Evolutionary conservation across 2,888 invertebrate species (phyloP).

Genomic region (Tubulanus polymorphus): DNA sequence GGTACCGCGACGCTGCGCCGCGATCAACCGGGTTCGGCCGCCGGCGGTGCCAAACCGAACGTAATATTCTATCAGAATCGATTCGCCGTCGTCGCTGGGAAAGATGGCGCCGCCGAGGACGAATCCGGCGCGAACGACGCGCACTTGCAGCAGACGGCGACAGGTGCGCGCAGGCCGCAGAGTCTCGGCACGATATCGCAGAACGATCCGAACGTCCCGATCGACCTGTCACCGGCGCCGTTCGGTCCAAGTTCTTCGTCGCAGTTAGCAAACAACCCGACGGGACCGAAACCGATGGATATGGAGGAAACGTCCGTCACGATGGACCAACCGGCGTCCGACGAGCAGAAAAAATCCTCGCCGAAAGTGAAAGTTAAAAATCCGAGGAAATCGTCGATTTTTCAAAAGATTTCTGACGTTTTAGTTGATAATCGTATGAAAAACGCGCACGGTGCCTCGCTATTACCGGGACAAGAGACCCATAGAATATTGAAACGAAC

Average conservation of each 20-base stretch:
- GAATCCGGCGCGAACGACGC: not conserved
- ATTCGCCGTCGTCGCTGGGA: constrained; percentile 24
- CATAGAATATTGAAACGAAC: constrained; percentile 35
- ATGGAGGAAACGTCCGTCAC: constrained; percentile 24
- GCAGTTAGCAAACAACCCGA: too few relatives aligned
- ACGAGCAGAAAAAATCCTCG: not conserved
- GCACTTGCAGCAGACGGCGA: too few relatives aligned
- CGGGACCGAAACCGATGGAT: too few relatives aligned
- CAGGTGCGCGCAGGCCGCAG: constrained; percentile 1
- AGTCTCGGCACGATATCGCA: not conserved
- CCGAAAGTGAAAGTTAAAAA: not conserved
- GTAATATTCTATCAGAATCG: constrained; percentile 30
- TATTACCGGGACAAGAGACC: constrained; percentile 4
- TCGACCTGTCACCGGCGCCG: too few relatives aligned
- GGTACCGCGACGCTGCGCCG: not conserved
- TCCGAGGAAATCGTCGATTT: not conserved
- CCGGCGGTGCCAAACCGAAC: constrained; percentile 3
- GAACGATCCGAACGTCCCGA: constrained; percentile 46
- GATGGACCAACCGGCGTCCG: constrained; percentile 22
- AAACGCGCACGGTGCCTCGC: constrained; percentile 18
- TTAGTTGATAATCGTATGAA: constrained; percentile 39
- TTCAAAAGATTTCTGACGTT: constrained; percentile 19
- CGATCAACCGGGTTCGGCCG: not conserved
- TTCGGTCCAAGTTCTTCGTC: too few relatives aligned
- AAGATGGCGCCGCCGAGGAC: not conserved